Conservation (phyloP, 2,888 invertebrate genomes). For the Lasiommata megera region DNA sequence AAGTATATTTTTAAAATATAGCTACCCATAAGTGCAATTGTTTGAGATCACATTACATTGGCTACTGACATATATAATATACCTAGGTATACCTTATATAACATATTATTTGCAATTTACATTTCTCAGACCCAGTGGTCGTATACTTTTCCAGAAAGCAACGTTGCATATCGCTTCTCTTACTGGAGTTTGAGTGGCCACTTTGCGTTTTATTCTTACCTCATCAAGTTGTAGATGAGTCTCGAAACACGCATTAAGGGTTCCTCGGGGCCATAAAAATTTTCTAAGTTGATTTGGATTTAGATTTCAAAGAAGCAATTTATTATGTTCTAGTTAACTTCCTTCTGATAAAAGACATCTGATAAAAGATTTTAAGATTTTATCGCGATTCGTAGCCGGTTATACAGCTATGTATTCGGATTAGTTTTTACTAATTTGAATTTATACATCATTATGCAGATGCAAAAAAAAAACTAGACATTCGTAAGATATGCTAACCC, state of each 20-base stretch:
- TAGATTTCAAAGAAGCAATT: constrained; percentile 52
- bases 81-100: too few relatives aligned
- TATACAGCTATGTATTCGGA: background rate
- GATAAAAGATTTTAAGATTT: constrained; percentile 15
- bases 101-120: too few relatives aligned
- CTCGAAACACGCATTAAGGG: constrained; percentile 23
- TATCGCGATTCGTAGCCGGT: constrained; percentile 15
- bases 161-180: background rate
- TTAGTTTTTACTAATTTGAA: constrained; percentile 5
- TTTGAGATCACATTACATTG: too few relatives aligned
- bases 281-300: constrained; percentile 41
- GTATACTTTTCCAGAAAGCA: background rate
- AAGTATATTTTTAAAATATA: too few relatives aligned
- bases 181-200: background rate
- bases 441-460: background rate
- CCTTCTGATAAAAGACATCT: constrained; percentile 14
- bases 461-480: too few relatives aligned
- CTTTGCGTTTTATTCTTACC: constrained; percentile 29
- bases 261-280: constrained; percentile 41
- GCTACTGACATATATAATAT: too few relatives aligned
- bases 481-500: too few relatives aligned
- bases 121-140: background rate
- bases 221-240: constrained; percentile 48
- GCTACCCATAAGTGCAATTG: too few relatives aligned
- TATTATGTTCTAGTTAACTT: constrained; percentile 39